These are phyloP conservation scores for Odontomachus brunneus DNA, from an alignment of 1,140 invertebrate genomes.

Conservation along the genomic window DNA sequence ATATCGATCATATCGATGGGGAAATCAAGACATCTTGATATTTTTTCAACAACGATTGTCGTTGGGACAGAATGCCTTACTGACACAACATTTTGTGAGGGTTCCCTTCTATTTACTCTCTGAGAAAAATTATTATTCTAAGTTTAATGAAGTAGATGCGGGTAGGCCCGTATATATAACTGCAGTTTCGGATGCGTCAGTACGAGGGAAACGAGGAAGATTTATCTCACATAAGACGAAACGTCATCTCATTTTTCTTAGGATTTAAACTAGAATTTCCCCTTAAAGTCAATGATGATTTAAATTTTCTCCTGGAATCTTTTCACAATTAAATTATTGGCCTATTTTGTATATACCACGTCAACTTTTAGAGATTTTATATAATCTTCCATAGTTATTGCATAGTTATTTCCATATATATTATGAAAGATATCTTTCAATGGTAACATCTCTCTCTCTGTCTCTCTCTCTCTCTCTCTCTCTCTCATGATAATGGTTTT, in stretches of 20 bases:
- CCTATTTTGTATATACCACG: not conserved
- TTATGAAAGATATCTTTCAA: no score
- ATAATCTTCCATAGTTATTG: no score
- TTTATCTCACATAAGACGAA: slow-evolving; percentile 24
- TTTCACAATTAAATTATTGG: slow-evolving; percentile 32
- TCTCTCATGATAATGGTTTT: no score
- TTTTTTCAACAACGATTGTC: no score
- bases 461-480: no score
- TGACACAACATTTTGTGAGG: slow-evolving; percentile 7
- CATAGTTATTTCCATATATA: no score
- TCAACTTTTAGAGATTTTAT: not conserved
- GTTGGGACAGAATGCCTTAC: not conserved
- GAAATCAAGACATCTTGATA: no score
- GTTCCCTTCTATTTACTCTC: slow-evolving; percentile 1
- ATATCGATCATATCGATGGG: no score
- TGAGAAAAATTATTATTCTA: not conserved
- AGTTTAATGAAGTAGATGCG: slow-evolving; percentile 18
- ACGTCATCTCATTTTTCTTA: slow-evolving; percentile 18
- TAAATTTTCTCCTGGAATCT: slow-evolving; percentile 18
- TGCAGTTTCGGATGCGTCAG: slow-evolving; percentile 19
- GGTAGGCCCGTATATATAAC: slow-evolving; percentile 40
- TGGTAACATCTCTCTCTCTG: no score
- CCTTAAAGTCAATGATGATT: slow-evolving; percentile 33
- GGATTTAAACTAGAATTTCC: no score
- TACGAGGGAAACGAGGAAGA: slow-evolving; percentile 30